These are phyloP conservation scores for Excalfactoria chinensis DNA, from an alignment of 2,113 vertebrate species.

Conservation along the genomic window DNA sequence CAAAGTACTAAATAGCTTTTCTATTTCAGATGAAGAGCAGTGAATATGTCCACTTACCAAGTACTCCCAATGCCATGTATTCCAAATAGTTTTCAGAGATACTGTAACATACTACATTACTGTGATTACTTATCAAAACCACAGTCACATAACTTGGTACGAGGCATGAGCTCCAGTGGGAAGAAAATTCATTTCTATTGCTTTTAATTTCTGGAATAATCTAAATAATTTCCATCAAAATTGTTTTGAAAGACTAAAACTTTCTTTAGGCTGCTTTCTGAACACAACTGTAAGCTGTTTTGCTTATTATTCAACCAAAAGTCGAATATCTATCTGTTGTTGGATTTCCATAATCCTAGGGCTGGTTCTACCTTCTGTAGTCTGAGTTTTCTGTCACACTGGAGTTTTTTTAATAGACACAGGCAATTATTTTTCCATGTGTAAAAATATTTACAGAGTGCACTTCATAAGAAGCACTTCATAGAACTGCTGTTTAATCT, in stretches of 20 bases:
- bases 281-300: not conserved
- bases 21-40: slow-evolving; percentile 63
- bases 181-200: not conserved
- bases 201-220: slow-evolving; percentile 1
- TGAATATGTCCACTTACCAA: slow-evolving; percentile 31
- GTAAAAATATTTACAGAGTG: not conserved
- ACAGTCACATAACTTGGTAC: not conserved
- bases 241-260: not conserved
- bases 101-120: not conserved
- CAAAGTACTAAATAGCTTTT: slow-evolving; percentile 77
- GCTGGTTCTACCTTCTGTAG: not conserved
- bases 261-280: not conserved
- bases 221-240: not conserved
- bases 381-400: not conserved
- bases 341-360: not conserved
- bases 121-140: slow-evolving; percentile 20
- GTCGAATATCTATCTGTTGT: not conserved
- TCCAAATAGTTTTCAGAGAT: slow-evolving; percentile 31
- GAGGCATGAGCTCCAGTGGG: not conserved
- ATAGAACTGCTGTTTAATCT: slow-evolving; percentile 9
- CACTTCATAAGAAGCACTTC: not conserved
- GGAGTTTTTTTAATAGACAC: not conserved
- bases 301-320: slow-evolving; percentile 15
- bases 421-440: not conserved
- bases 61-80: slow-evolving; percentile 36